These are phyloP conservation scores for Anabacerthia variegaticeps DNA, from an alignment of 2,797 vertebrate genomes.

Conservation along the genomic window DNA sequence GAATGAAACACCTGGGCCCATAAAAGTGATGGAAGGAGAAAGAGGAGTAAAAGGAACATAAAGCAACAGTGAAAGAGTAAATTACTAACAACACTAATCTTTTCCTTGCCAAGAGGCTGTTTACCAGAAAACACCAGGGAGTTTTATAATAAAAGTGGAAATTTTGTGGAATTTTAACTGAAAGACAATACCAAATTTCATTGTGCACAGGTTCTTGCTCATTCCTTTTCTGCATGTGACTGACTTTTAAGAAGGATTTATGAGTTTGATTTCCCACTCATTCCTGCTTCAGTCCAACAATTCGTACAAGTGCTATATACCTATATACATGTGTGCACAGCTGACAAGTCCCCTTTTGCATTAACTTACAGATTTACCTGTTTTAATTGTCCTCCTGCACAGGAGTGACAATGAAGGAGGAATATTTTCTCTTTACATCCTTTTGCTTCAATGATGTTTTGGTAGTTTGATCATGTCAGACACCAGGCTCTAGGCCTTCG, in stretches of 20 bases:
- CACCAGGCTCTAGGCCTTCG: not conserved
- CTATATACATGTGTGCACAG: not conserved
- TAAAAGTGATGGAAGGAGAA: not conserved
- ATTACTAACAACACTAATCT: not conserved
- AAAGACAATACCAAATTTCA: not conserved
- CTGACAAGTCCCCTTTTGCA: not conserved
- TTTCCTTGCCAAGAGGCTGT: not conserved
- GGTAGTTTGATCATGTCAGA: not conserved
- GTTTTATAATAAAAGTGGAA: not conserved
- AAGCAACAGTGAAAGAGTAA: not conserved
- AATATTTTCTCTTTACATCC: not conserved
- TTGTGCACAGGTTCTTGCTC: not conserved
- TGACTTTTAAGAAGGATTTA: not conserved
- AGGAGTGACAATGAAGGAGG: not conserved
- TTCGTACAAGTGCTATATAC: rapidly evolving
- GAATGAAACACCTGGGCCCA: not conserved
- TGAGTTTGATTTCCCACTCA: not conserved
- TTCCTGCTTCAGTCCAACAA: not conserved
- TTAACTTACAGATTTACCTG: not conserved
- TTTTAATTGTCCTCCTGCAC: not conserved
- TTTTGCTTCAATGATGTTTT: not conserved
- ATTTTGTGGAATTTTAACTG: not conserved
- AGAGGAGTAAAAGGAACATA: not conserved
- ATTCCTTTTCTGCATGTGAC: not conserved
- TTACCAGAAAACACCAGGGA: not conserved